Evolutionary conservation across 2,797 vertebrate species (phyloP), one percentile per base, ranked within the genome.

Genomic region (Melopsittacus undulatus): DNA sequence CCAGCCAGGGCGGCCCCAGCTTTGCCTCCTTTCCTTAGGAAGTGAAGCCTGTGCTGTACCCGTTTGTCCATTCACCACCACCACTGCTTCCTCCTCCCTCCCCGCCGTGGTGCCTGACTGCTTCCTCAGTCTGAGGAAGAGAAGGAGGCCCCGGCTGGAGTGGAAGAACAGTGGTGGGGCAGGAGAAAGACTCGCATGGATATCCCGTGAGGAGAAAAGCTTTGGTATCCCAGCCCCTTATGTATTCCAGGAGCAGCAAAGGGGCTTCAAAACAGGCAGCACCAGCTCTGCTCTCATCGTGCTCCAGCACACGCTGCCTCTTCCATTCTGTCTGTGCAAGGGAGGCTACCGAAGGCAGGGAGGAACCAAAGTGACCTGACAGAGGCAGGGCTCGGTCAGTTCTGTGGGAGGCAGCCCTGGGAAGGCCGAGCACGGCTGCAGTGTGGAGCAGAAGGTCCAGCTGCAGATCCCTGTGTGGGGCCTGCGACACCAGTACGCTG

Each of bases 11-110:
- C 5, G 3, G 51, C 54, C 77, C 84, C 70, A 76, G 40, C 70
- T 92, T 49, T 73, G n/a, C 87, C 72, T 85, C 30, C 5, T 84
- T 94, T 89, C 78, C 87, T 84, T 76, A 68, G 93, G 87, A 91
- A 87, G 30, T 22, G 81, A 49, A 57, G 54, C 67, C 75, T 36
- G 23, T 29, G 74, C 62, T 61, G 32, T 43, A 2, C 0, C 22
- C 22, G 46, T 54, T 43, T 68, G 62, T 43, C 77, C 30, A 8
- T 26, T 24, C 17, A 8, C 66, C 34, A 16, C 42, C 49, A 10
- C 45, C 49, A 9, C 27, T 1, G 11, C 89, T 76, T 80, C 86
- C 66, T 77, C 18, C 56, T 63, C 64, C 43, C 51, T 61, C n/a
- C 52, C 81, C 52, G n/a, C 67, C 2, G 7, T 72, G 48, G 89